Percentiles rank a stretch among this genome's conserved stretches.
Conservation (phyloP, 2,888 invertebrate genomes). For the Lacanobia oleracea region DNA sequence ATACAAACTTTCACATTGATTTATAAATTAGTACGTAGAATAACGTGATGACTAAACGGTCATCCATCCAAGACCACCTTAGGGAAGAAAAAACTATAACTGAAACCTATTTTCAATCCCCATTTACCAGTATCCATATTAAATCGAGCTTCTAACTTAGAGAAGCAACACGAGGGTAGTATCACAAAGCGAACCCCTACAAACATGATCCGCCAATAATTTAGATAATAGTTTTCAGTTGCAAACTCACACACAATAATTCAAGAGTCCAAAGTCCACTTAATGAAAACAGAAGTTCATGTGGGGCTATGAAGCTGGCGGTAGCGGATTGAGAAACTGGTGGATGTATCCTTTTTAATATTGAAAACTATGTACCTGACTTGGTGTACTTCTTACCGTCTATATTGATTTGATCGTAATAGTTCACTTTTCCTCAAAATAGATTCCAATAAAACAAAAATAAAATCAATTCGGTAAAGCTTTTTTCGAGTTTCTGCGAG, state of each 20-base stretch:
- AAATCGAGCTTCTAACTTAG: constrained; percentile 4
- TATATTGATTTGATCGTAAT: no score
- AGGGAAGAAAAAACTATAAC: neutral
- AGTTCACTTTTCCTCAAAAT: no score
- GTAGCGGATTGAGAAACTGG: neutral
- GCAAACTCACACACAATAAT: constrained; percentile 62
- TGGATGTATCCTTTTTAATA: no score
- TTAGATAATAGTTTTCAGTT: constrained; percentile 62
- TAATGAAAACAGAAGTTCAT: constrained; percentile 63
- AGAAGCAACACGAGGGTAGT: neutral
- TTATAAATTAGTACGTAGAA: no score
- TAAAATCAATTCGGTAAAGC: no score
- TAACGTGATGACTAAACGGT: no score
- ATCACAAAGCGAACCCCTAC: constrained; percentile 10
- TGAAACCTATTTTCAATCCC: neutral
- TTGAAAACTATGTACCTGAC: no score
- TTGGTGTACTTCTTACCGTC: no score
- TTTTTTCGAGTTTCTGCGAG: no score
- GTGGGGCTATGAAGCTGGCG: constrained; percentile 15
- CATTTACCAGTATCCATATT: neutral
- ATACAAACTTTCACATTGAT: no score
- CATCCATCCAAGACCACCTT: no score
- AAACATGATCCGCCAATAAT: constrained; percentile 57
- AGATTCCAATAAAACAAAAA: no score
- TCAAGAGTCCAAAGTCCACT: constrained; percentile 59